Conservation (phyloP, 2,888 invertebrate species). For the Epinotia nisella region DNA sequence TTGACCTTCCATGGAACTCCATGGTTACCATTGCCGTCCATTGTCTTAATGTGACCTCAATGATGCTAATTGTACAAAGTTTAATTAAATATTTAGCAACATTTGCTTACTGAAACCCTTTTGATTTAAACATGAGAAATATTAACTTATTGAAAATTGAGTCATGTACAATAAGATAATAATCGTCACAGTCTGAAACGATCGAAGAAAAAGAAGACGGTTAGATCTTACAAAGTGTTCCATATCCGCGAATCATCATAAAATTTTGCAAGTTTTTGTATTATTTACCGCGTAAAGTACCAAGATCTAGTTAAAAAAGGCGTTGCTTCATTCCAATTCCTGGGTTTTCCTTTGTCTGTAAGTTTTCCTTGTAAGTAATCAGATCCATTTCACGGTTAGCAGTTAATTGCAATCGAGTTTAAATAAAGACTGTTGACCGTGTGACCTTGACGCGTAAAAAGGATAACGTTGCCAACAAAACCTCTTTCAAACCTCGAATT, state of each 20-base stretch:
- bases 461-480: slow-evolving; percentile 32
- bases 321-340: slow-evolving; percentile 13
- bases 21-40: slow-evolving; percentile 19
- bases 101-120: too few relatives aligned
- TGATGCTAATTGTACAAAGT: background rate
- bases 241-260: background rate
- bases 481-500: slow-evolving; percentile 12
- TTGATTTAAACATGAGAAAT: too few relatives aligned
- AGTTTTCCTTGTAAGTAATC: slow-evolving; percentile 41
- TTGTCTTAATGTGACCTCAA: slow-evolving; percentile 17
- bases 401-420: slow-evolving; percentile 36
- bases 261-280: background rate
- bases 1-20: slow-evolving; percentile 8
- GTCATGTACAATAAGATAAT: too few relatives aligned
- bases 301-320: background rate
- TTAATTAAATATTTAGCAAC: too few relatives aligned
- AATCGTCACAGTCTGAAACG: too few relatives aligned
- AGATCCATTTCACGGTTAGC: slow-evolving; percentile 31
- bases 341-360: slow-evolving; percentile 18
- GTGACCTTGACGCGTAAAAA: slow-evolving; percentile 27
- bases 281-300: background rate
- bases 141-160: too few relatives aligned
- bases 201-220: too few relatives aligned
- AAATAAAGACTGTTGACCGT: slow-evolving; percentile 32
- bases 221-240: too few relatives aligned